These are phyloP conservation scores for Trypoxylon attenuatum DNA, from an alignment of 2,888 invertebrate species.

Conservation along the genomic window DNA sequence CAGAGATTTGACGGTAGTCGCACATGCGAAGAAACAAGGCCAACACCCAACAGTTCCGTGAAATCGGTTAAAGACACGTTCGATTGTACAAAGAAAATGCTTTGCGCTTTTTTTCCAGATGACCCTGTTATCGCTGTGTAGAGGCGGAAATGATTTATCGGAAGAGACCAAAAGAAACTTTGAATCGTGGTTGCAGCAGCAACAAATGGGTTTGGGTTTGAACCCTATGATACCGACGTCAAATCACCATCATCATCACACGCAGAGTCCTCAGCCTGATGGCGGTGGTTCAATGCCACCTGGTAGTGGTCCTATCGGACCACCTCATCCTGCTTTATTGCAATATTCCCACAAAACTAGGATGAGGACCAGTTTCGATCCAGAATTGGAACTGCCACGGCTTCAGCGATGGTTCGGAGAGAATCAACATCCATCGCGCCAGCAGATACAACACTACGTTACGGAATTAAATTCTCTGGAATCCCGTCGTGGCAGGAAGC, in stretches of 20 bases:
- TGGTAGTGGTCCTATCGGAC: slow-evolving; percentile 76
- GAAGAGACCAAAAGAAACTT: slow-evolving; percentile 92
- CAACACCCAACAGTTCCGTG: too few relatives aligned
- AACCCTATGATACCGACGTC: slow-evolving; percentile 65
- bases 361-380: slow-evolving; percentile 98
- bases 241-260: slow-evolving; percentile 64
- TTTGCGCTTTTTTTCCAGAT: slow-evolving; percentile 80
- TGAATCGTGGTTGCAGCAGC: slow-evolving; percentile 85
- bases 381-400: slow-evolving; percentile 96
- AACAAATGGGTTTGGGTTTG: slow-evolving; percentile 68
- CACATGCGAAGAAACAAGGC: neutral
- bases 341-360: slow-evolving; percentile 85
- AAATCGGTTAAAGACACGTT: too few relatives aligned
- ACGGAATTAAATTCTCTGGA: slow-evolving; percentile 94
- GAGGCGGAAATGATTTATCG: slow-evolving; percentile 86
- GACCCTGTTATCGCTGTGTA: slow-evolving; percentile 87
- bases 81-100: too few relatives aligned
- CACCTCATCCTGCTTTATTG: slow-evolving; percentile 82
- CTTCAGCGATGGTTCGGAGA: slow-evolving; percentile 97
- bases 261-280: slow-evolving; percentile 72
- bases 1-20: neutral
- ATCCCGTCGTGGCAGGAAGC: slow-evolving; percentile 93
- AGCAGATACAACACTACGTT: slow-evolving; percentile 97
- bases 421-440: slow-evolving; percentile 97
- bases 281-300: slow-evolving; percentile 73